phyloP scores from a whole-genome alignment of 2,888 invertebrate genomes.

The Xanthia icteritia region DNA sequence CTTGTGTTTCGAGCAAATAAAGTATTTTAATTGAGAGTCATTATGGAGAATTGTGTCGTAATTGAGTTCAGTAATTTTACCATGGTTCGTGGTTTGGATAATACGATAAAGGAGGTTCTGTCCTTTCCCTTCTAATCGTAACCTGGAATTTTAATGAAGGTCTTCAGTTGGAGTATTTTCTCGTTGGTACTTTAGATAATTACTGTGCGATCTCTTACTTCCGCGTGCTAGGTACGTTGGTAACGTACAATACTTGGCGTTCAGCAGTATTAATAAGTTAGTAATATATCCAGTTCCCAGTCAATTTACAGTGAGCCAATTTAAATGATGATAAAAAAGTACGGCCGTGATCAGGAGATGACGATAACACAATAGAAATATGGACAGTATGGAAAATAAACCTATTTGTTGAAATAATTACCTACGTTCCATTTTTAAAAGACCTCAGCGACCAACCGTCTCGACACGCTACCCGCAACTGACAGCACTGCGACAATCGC shows the following conservation, averaged over 20 bases:
- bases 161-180: conserved; percentile 23
- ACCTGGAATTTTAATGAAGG: conserved; percentile 25
- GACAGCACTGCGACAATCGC: too few relatives aligned
- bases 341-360: too few relatives aligned
- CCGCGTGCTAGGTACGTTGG: too few relatives aligned
- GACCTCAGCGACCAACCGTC: too few relatives aligned
- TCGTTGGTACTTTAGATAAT: conserved; percentile 16
- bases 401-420: too few relatives aligned
- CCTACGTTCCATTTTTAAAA: too few relatives aligned
- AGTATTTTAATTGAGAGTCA: conserved; percentile 51
- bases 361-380: neutral
- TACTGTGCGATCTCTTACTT: neutral
- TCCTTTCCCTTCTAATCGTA: neutral
- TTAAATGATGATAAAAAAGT: neutral
- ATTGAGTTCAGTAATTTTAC: conserved; percentile 48
- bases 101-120: conserved; percentile 23
- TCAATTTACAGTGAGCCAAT: neutral
- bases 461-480: too few relatives aligned
- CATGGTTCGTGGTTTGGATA: conserved; percentile 28
- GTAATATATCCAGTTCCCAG: neutral
- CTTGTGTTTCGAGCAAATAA: conserved; percentile 40
- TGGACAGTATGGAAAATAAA: too few relatives aligned
- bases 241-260: neutral
- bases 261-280: neutral
- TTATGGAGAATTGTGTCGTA: conserved; percentile 35